phyloP scores from a whole-genome alignment of 1,140 invertebrate genomes.

The Anoplophora glabripennis region DNA sequence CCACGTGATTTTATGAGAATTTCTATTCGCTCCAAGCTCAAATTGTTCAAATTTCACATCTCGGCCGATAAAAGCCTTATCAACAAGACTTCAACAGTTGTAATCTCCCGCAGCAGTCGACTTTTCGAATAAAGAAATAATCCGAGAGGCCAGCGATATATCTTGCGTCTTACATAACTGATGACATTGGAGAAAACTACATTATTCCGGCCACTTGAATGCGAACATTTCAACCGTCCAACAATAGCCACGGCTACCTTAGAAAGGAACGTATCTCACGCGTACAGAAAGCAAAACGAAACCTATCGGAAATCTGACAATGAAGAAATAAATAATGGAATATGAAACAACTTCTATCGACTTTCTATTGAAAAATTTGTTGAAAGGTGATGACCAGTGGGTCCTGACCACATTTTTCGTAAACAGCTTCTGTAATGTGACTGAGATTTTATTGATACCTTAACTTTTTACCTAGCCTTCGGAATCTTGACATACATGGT shows the following conservation, averaged over 20 bases:
- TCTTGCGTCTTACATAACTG: conserved; percentile 3
- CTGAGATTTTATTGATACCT: not conserved
- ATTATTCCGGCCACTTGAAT: conserved; percentile 6
- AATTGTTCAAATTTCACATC: too few relatives aligned
- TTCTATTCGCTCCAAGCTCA: too few relatives aligned
- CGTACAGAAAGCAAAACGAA: not conserved
- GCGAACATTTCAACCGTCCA: not conserved
- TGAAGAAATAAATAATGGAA: not conserved
- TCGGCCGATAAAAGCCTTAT: too few relatives aligned
- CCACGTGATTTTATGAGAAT: too few relatives aligned
- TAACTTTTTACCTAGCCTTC: conserved; percentile 6
- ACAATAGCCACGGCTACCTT: not conserved
- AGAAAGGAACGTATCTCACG: not conserved
- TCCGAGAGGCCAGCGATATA: not conserved
- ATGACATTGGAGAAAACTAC: conserved; percentile 2
- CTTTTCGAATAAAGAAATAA: too few relatives aligned
- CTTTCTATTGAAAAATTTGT: not conserved
- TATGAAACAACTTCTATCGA: conserved; percentile 5
- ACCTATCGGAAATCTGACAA: not conserved
- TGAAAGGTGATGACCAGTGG: conserved; percentile 2
- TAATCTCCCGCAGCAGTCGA: too few relatives aligned
- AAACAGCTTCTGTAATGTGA: not conserved
- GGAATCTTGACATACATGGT: too few relatives aligned
- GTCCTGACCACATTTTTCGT: conserved; percentile 1
- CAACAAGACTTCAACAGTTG: too few relatives aligned